Percentiles rank a stretch among this genome's conserved stretches.
These are phyloP conservation scores for rat (Rattus norvegicus) DNA, from an alignment of 2,113 vertebrate species.

Conservation along the genomic window DNA sequence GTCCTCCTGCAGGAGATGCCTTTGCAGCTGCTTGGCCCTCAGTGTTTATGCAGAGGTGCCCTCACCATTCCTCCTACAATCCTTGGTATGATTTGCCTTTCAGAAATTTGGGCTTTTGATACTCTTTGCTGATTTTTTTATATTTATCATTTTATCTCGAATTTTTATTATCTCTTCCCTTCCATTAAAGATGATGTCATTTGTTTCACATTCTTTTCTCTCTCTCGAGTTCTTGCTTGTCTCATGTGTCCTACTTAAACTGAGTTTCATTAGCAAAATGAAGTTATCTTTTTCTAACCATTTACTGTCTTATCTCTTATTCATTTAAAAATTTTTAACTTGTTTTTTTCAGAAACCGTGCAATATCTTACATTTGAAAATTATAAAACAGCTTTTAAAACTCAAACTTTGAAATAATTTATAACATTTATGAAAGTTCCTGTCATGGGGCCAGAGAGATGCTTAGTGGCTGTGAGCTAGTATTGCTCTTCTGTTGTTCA, in stretches of 20 bases:
- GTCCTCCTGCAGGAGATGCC: no score
- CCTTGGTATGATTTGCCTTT: neutral
- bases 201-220: neutral
- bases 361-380: neutral
- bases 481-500: neutral
- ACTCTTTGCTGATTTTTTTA: neutral
- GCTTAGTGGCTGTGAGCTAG: neutral
- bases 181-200: neutral
- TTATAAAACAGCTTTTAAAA: neutral
- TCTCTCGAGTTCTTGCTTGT: neutral
- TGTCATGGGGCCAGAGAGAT: neutral
- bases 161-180: neutral
- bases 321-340: neutral
- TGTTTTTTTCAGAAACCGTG: neutral
- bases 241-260: neutral
- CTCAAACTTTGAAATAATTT: slow-evolving; percentile 31
- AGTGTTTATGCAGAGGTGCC: no score
- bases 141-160: neutral
- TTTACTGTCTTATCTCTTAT: neutral
- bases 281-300: neutral
- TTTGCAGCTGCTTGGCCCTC: no score
- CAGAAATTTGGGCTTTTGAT: neutral
- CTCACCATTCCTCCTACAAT: no score
- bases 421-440: neutral
- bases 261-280: neutral